These are phyloP conservation scores for Sternarchorhynchus goeldii DNA, from an alignment of 2,797 vertebrate species.

Conservation along the genomic window DNA sequence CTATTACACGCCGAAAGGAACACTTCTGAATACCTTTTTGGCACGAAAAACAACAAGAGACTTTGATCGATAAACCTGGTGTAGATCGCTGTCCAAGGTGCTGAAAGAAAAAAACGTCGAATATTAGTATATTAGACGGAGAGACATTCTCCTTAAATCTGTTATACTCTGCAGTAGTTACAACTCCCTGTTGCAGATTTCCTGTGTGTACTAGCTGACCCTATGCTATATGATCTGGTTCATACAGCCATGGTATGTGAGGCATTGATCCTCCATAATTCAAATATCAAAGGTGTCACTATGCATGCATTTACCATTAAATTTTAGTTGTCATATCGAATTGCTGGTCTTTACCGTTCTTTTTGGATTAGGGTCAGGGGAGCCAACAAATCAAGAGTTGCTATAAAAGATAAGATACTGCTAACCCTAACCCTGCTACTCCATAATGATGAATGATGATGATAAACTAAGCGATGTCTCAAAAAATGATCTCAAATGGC, in stretches of 20 bases:
- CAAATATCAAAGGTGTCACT: too few species aligned
- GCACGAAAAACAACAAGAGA: slow-evolving; percentile 39
- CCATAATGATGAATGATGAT: too few species aligned
- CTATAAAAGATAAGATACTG: too few species aligned
- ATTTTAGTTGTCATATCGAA: neutral
- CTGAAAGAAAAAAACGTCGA: slow-evolving; percentile 69
- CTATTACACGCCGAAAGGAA: slow-evolving; percentile 48
- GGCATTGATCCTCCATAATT: neutral
- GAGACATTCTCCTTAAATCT: slow-evolving; percentile 44
- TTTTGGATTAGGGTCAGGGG: too few species aligned
- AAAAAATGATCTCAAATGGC: too few species aligned
- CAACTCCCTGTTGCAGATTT: neutral
- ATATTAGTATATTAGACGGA: slow-evolving; percentile 56
- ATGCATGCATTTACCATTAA: too few species aligned
- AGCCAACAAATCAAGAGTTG: too few species aligned
- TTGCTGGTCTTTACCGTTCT: too few species aligned
- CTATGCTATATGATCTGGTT: too few species aligned
- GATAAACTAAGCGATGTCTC: too few species aligned
- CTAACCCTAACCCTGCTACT: too few species aligned
- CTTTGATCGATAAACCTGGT: slow-evolving; percentile 56
- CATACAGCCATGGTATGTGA: neutral
- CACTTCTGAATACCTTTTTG: slow-evolving; percentile 30
- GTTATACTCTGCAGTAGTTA: neutral
- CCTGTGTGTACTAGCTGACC: too few species aligned
- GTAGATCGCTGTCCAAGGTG: slow-evolving; percentile 67